These are phyloP conservation scores for Esperia sulphurella DNA, from an alignment of 2,888 invertebrate species.

Conservation along the genomic window DNA sequence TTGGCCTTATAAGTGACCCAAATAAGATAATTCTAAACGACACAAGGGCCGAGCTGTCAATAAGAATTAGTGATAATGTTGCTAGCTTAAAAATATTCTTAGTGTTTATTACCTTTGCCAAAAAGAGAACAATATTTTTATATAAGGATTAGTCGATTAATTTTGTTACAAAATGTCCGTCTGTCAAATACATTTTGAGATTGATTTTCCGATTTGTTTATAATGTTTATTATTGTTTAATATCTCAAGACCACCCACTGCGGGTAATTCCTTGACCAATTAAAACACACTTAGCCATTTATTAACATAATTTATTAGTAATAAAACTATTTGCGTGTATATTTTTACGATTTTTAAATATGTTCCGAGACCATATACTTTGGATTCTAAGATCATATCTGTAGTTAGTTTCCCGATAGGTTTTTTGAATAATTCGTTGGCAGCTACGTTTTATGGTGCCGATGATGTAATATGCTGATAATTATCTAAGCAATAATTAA, in stretches of 20 bases:
- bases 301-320: slow-evolving; percentile 11
- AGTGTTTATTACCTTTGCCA: slow-evolving; percentile 15
- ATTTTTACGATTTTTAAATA: neutral
- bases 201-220: slow-evolving; percentile 3
- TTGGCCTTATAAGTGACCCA: slow-evolving; percentile 69
- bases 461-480: slow-evolving; percentile 1
- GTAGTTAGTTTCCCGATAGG: neutral
- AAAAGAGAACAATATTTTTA: neutral
- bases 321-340: slow-evolving; percentile 10
- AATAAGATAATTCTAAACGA: slow-evolving; percentile 67
- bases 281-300: slow-evolving; percentile 5
- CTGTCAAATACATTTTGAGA: neutral
- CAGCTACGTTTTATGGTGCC: neutral
- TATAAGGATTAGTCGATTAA: neutral
- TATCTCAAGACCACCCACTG: slow-evolving; percentile 5
- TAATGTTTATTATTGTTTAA: neutral
- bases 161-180: neutral
- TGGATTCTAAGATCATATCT: slow-evolving; percentile 2
- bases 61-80: slow-evolving; percentile 56
- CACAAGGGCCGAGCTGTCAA: slow-evolving; percentile 58
- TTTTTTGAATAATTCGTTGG: neutral
- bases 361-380: neutral
- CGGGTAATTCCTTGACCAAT: slow-evolving; percentile 3
- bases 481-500: neutral
- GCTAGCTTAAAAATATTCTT: slow-evolving; percentile 29